These are phyloP conservation scores for Drosophila eugracilis DNA, from an alignment of 1,140 invertebrate genomes.

Conservation along the genomic window DNA sequence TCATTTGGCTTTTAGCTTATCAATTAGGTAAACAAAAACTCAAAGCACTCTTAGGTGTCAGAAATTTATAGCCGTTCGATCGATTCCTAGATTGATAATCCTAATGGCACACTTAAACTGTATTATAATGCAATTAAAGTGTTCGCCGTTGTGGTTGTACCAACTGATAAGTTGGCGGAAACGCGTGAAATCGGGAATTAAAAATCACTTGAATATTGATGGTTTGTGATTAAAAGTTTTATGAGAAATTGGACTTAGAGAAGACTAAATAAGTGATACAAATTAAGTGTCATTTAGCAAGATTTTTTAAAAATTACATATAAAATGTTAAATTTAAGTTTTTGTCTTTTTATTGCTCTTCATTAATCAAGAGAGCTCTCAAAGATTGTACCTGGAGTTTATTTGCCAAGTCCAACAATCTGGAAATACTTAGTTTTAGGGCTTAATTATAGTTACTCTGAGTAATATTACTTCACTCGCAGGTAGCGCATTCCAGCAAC, in stretches of 20 bases:
- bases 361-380: not conserved
- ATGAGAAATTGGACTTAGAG: no score
- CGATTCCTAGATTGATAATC: not conserved
- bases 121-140: conserved; percentile 31
- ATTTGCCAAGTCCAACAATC: no score
- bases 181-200: not conserved
- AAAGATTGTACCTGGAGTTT: no score
- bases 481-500: conserved; percentile 8
- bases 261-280: no score
- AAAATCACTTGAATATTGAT: not conserved
- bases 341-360: no score
- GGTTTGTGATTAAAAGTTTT: not conserved
- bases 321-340: no score
- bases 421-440: no score
- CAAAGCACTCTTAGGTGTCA: not conserved
- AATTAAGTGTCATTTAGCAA: no score
- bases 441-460: not conserved
- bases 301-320: no score
- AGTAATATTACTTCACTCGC: not conserved
- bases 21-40: conserved; percentile 22
- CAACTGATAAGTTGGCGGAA: conserved; percentile 2
- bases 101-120: conserved; percentile 19
- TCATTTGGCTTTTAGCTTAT: not conserved
- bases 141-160: not conserved
- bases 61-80: conserved; percentile 5